Conservation (phyloP, 2,797 vertebrate genomes). For the Halcyon smyrnensis region DNA sequence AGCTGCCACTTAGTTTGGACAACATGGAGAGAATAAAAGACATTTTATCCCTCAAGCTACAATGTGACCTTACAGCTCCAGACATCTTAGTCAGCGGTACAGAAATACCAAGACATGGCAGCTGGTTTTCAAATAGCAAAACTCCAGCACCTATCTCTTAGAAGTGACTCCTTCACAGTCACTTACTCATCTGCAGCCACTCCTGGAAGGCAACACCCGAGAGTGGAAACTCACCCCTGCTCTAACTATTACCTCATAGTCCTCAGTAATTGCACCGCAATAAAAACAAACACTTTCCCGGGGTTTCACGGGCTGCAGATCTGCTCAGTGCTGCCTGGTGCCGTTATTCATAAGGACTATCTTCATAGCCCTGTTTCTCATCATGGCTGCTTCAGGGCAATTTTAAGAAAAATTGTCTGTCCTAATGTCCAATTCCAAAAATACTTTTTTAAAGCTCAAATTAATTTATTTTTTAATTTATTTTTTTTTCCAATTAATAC, state of each 20-base stretch:
- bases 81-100: neutral
- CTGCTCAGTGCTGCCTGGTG: accelerated
- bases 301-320: neutral
- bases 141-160: accelerated
- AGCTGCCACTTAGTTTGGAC: neutral
- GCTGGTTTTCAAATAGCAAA: neutral
- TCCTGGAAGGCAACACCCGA: neutral
- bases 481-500: neutral
- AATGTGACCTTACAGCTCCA: neutral
- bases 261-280: neutral
- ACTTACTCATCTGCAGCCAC: neutral
- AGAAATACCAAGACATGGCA: neutral
- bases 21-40: neutral
- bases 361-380: neutral
- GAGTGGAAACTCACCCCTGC: neutral
- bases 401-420: neutral
- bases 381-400: neutral
- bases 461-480: neutral
- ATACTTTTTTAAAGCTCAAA: neutral
- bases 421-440: neutral
- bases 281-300: neutral
- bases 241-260: accelerated
- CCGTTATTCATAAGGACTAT: neutral
- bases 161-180: neutral
- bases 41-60: neutral